Evolutionary conservation across 2,888 invertebrate genomes (phyloP).

Genomic region (Xestia xanthographa): DNA sequence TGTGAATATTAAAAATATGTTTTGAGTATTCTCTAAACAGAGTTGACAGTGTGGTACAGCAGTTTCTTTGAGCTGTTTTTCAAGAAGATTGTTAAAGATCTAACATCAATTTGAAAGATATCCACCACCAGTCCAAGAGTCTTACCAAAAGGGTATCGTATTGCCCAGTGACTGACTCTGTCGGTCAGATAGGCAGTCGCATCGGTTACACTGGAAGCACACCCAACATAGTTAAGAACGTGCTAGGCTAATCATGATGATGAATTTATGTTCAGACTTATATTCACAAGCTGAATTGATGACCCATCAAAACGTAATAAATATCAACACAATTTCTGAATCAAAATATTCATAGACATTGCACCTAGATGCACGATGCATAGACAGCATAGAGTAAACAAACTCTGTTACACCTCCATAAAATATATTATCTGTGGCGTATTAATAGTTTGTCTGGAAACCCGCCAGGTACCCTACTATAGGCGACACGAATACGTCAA

Average conservation of each 20-base stretch:
- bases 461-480: constrained; percentile 59
- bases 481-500: constrained; percentile 54
- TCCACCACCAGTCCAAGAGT: too few species aligned
- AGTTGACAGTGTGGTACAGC: neutral
- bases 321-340: constrained; percentile 32
- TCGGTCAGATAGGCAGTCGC: neutral
- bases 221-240: neutral
- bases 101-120: neutral
- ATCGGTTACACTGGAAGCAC: neutral
- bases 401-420: constrained; percentile 57
- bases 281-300: constrained; percentile 16
- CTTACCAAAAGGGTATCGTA: neutral
- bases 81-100: neutral
- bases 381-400: constrained; percentile 55
- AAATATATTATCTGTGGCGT: constrained; percentile 62
- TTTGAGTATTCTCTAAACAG: neutral
- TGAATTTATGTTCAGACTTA: constrained; percentile 10
- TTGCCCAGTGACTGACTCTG: too few species aligned
- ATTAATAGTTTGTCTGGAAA: constrained; percentile 65
- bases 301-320: constrained; percentile 38
- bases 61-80: neutral
- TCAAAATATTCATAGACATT: constrained; percentile 43
- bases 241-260: neutral
- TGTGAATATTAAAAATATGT: neutral
- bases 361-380: constrained; percentile 33